Conservation (phyloP, 2,113 vertebrate species). For the Semicossyphus pulcher region DNA sequence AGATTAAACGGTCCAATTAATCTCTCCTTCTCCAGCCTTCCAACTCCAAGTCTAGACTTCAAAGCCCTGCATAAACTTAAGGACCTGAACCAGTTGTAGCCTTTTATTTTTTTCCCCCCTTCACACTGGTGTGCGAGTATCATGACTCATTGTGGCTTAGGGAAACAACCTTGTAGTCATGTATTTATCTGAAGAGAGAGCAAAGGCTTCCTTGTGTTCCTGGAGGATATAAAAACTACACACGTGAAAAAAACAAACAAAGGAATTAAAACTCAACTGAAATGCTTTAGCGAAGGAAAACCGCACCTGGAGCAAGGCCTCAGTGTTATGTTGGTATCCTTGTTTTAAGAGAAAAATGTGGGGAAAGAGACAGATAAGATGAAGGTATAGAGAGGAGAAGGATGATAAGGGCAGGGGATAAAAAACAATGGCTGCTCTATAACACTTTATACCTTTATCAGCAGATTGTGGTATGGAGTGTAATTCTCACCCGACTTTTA, state of each 20-base stretch:
- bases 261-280: background rate
- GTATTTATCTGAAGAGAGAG: constrained; percentile 19
- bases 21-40: constrained; percentile 51
- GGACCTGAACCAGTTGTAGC: constrained; percentile 60
- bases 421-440: background rate
- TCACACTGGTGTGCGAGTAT: constrained; percentile 4
- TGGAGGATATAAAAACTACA: constrained; percentile 5
- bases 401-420: background rate
- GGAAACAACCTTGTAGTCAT: constrained; percentile 45
- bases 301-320: too few species aligned
- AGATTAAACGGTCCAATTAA: constrained; percentile 70
- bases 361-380: background rate
- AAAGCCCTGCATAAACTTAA: constrained; percentile 59
- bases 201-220: constrained; percentile 14
- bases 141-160: constrained; percentile 36
- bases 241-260: background rate
- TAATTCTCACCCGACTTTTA: background rate
- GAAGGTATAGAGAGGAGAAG: background rate
- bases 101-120: constrained; percentile 3
- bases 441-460: background rate
- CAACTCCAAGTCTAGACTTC: constrained; percentile 61
- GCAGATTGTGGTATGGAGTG: background rate
- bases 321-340: background rate
- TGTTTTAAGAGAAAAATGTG: background rate
- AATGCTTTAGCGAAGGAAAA: background rate